phyloP scores from a whole-genome alignment of 1,140 invertebrate genomes.

The Musca vetustissima region DNA sequence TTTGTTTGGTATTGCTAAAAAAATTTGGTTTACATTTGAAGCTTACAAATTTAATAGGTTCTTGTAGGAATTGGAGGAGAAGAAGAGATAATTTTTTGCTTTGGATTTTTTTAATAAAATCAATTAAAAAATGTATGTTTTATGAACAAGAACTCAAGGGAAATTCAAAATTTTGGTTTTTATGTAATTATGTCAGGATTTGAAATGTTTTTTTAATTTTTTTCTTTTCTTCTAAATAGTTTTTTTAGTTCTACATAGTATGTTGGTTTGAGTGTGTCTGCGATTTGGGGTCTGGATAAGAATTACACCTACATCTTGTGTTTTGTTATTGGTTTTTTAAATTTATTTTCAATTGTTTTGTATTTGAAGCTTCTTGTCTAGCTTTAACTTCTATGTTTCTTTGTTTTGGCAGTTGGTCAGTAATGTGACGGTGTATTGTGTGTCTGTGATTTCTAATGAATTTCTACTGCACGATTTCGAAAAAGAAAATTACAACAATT shows the following conservation, averaged over 20 bases:
- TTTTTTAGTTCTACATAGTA: no score
- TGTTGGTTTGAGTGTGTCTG: background rate
- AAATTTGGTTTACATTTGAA: background rate
- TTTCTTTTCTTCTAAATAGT: no score
- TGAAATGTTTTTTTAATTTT: no score
- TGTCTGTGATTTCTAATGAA: background rate
- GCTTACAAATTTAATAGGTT: background rate
- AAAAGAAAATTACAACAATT: background rate
- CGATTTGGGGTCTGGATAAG: background rate
- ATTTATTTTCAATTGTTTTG: background rate
- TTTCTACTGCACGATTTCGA: background rate
- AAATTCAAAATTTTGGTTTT: no score
- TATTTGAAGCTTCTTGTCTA: background rate
- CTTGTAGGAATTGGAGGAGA: background rate
- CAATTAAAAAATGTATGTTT: no score
- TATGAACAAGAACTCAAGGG: no score
- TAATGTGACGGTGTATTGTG: background rate
- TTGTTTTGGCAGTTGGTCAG: conserved; percentile 21
- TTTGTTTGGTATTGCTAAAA: background rate
- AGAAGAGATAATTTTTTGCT: background rate
- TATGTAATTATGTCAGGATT: no score
- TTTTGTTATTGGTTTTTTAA: no score
- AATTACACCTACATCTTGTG: background rate
- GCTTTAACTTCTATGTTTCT: background rate
- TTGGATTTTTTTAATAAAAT: no score